phyloP scores from a whole-genome alignment of 1,140 invertebrate species.

The Drosophila insularis region DNA sequence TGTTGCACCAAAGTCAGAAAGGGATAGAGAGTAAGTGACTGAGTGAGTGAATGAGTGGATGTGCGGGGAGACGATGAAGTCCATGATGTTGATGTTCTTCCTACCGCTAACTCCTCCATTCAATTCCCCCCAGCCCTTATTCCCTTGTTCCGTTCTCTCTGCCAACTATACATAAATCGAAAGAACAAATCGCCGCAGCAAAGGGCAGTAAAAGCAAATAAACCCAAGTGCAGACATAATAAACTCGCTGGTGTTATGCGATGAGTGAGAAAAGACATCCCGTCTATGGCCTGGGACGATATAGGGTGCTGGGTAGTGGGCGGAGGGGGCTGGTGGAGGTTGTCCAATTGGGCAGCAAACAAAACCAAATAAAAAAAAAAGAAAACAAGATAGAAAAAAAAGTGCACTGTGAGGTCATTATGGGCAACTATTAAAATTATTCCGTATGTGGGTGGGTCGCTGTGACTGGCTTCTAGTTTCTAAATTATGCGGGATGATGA shows the following conservation, averaged over 20 bases:
- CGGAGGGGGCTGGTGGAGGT: not conserved
- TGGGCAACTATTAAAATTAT: constrained; percentile 34
- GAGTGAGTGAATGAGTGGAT: not conserved
- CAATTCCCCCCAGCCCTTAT: not conserved
- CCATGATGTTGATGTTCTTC: constrained; percentile 40
- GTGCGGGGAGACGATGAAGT: not conserved
- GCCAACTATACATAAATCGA: constrained; percentile 65
- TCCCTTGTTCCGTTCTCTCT: constrained; percentile 16
- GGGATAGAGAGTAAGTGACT: not conserved
- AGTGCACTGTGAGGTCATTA: constrained; percentile 24
- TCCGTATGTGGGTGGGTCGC: constrained; percentile 59
- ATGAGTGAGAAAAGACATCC: constrained; percentile 16
- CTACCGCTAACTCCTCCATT: constrained; percentile 9
- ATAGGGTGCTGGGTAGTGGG: not conserved
- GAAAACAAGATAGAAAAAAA: constrained; percentile 22
- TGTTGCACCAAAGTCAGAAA: constrained; percentile 58
- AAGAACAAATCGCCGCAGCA: constrained; percentile 80
- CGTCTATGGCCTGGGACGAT: not conserved
- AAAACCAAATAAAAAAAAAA: constrained; percentile 26
- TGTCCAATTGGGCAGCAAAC: constrained; percentile 56
- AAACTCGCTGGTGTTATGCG: constrained; percentile 77
- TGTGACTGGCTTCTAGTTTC: constrained; percentile 15
- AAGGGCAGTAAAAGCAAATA: constrained; percentile 79
- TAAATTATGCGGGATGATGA: constrained; percentile 17
- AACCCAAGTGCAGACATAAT: constrained; percentile 80